phyloP scores from a whole-genome alignment of 2,113 vertebrate species.

The Pristiophorus japonicus region DNA sequence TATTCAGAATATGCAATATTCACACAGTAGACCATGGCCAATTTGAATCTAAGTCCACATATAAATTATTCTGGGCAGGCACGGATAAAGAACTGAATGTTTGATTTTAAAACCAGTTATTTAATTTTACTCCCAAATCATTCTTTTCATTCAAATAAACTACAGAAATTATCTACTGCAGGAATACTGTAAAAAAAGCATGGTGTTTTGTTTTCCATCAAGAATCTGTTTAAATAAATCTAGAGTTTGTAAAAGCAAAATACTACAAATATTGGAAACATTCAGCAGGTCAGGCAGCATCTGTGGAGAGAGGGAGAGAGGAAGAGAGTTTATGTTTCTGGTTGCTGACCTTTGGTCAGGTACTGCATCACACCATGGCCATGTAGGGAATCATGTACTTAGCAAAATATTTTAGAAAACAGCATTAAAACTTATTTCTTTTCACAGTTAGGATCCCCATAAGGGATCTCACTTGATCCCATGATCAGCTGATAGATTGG shows the following conservation, averaged over 20 bases:
- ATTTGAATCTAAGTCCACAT: neutral
- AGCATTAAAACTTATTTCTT: neutral
- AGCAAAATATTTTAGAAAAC: neutral
- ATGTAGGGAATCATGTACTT: neutral
- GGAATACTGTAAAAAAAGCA: neutral
- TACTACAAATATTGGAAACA: no score
- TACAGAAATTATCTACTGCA: neutral
- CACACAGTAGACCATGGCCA: neutral
- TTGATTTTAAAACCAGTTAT: neutral
- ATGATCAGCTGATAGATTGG: no score
- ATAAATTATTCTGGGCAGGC: conserved; percentile 19
- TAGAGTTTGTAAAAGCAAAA: neutral
- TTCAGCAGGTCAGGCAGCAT: no score
- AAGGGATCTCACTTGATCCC: neutral
- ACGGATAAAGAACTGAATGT: neutral
- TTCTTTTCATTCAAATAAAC: conserved; percentile 16
- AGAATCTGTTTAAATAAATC: neutral
- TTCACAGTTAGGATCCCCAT: neutral
- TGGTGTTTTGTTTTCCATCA: neutral
- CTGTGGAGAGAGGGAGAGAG: no score
- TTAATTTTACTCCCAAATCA: conserved; percentile 5
- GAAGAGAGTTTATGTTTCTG: no score
- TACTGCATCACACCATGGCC: neutral
- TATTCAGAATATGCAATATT: conserved; percentile 21
- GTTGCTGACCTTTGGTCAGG: no score